Base-by-base conservation (phyloP, 2,113 vertebrate species). In the Tetrao urogallus region DNA sequence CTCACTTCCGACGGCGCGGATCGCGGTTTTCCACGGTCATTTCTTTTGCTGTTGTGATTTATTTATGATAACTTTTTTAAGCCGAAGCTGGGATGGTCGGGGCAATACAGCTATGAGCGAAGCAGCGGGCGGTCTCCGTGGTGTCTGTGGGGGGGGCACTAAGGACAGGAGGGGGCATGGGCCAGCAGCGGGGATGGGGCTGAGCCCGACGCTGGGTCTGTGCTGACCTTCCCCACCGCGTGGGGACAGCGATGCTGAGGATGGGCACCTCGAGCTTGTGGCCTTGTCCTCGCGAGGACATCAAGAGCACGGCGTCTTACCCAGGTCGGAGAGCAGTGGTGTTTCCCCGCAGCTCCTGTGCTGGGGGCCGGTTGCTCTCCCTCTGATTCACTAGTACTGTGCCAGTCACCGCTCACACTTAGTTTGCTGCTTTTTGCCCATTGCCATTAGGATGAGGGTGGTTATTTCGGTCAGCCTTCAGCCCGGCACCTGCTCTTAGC, bases 1-100 rank as follows among this genome's bases (percentile, higher is more conserved):
- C 77, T 88, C 89, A 94, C 82, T 74, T 88, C 88, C 79, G 91
- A 52, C 89, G 11, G 13, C 10, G 72, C 43, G 90, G 86, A 81
- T 81, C 13, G 12, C 15, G 78, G 86, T n/a, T 66, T 82, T 74
- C 79, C 95, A 92, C 77, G 2, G 64, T 65, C 84, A 67, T 90
- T 18, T 40, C 16, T 92, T 96, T 90, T 90, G 88, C 92, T 90
- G 77, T 65, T 76, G 92, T 95, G 86, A 83, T n/a, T 50, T 86
- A 45, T 24, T 52, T 70, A 69, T 69, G 66, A 38, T 5, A 43
- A 58, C 89, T 63, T 93, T 89, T 88, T 61, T 4, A 88, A 82
- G 86, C 77, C 80, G 82, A 66, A 91, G 85, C 79, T 94, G 88
- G 91, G 88, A 64, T 76, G 47, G 1, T 40, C 0, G 2, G 86